A percentile compares a stretch with the other conserved stretches of the same genome.
phyloP scores from a whole-genome alignment of 1,140 invertebrate species.

The Leptoteleia sp. region DNA sequence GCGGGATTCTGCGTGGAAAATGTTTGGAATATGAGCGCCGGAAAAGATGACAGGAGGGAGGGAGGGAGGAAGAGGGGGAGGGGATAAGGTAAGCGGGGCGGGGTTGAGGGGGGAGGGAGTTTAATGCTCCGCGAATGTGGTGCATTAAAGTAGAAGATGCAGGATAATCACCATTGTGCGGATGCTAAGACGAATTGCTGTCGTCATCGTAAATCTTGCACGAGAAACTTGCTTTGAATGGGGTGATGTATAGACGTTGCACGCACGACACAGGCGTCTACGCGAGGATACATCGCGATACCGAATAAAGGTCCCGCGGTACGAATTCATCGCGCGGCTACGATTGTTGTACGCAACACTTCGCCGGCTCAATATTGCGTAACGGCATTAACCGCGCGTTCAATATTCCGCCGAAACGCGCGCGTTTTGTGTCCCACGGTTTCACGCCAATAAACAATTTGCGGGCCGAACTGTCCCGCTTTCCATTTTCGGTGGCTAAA shows the following conservation, averaged over 20 bases:
- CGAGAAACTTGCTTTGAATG: conserved; percentile 53
- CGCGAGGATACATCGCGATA: conserved; percentile 36
- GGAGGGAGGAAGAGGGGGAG: not conserved
- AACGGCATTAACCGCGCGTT: conserved; percentile 40
- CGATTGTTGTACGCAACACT: conserved; percentile 39
- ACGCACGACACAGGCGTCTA: conserved; percentile 48
- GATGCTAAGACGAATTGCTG: conserved; percentile 63
- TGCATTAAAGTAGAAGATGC: conserved; percentile 62
- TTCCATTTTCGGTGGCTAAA: no score
- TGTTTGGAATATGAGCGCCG: conserved; percentile 43
- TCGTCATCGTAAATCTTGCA: conserved; percentile 64
- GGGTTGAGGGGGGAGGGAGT: no score
- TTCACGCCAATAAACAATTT: conserved; percentile 38
- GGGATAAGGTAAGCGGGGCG: no score
- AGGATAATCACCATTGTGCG: conserved; percentile 64
- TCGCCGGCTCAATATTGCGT: conserved; percentile 34
- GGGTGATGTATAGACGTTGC: conserved; percentile 55
- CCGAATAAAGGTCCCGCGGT: conserved; percentile 45
- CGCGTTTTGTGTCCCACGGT: conserved; percentile 6
- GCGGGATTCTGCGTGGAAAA: conserved; percentile 32
- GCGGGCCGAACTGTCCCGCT: no score
- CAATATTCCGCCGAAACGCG: conserved; percentile 30
- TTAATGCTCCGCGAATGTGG: conserved; percentile 49
- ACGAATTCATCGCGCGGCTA: conserved; percentile 21
- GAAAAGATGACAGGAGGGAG: conserved; percentile 11